phyloP scores from a whole-genome alignment of 2,888 invertebrate genomes.

The Andrena praecox region DNA sequence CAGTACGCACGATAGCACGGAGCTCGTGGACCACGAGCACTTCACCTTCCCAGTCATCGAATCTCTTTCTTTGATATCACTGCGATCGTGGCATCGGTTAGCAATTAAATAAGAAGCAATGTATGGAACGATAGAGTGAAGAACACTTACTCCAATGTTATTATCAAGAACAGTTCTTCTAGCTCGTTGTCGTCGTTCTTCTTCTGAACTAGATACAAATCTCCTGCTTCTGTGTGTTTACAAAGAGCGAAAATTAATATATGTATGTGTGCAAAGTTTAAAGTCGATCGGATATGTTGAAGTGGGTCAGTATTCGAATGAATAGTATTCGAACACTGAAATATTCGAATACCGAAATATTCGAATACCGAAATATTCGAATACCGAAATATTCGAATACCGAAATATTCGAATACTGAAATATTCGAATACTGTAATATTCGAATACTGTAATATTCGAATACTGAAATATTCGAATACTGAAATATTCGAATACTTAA shows the following conservation, averaged over 20 bases:
- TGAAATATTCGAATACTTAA: no score
- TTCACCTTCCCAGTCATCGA: slow-evolving; percentile 82
- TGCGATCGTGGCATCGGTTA: slow-evolving; percentile 61
- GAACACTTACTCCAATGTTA: slow-evolving; percentile 82
- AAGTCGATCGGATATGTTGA: no score
- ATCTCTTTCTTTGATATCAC: slow-evolving; percentile 86
- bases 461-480: no score
- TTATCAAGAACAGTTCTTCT: slow-evolving; percentile 85
- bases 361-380: no score
- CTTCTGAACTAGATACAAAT: slow-evolving; percentile 83
- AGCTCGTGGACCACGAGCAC: slow-evolving; percentile 82
- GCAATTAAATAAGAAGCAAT: background rate
- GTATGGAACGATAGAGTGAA: slow-evolving; percentile 1
- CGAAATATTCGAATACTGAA: no score
- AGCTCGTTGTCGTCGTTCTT: slow-evolving; percentile 80
- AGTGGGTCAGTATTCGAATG: no score
- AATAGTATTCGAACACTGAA: no score
- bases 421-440: no score
- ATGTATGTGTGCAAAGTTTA: background rate
- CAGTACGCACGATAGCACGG: slow-evolving; percentile 81
- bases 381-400: no score
- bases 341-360: no score
- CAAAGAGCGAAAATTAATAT: slow-evolving; percentile 6
- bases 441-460: no score
- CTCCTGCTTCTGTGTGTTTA: slow-evolving; percentile 74